Evolutionary conservation across 23 tunicate genomes (phyloP).

Genomic region (Trididemnum clinides): DNA sequence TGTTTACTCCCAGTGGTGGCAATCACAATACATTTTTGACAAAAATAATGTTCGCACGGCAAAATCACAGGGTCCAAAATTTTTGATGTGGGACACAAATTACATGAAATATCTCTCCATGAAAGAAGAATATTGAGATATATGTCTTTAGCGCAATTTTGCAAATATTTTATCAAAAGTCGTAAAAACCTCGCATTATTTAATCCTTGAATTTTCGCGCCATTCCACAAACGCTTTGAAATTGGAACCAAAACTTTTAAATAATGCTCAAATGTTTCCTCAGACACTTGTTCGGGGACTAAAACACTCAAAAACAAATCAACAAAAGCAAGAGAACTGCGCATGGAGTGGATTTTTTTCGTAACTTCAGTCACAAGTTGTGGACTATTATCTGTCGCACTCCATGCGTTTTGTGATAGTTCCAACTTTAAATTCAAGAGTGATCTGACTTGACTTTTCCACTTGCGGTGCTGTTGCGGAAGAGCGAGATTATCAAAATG

Average conservation of each 20-base stretch:
- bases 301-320: conserved; percentile 55
- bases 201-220: conserved; percentile 20
- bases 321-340: conserved; percentile 45
- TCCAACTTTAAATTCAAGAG: neutral
- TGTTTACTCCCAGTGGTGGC: neutral
- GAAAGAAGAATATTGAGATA: conserved; percentile 16
- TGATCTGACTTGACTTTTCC: neutral
- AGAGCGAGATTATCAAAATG: neutral
- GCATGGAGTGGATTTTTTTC: conserved; percentile 1
- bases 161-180: conserved; percentile 43
- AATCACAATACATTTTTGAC: conserved; percentile 22
- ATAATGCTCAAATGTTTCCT: conserved; percentile 10
- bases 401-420: too few relatives aligned
- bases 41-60: conserved; percentile 56
- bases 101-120: conserved; percentile 53
- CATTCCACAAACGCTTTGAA: conserved; percentile 49
- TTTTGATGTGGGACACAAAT: conserved; percentile 13
- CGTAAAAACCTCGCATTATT: conserved; percentile 37
- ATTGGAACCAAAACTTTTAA: conserved; percentile 35
- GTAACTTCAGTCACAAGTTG: too few relatives aligned
- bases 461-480: neutral
- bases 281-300: conserved; percentile 39
- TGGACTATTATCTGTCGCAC: too few relatives aligned
- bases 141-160: conserved; percentile 24
- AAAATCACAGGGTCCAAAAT: conserved; percentile 51